Evolutionary conservation across 2,797 vertebrate genomes (phyloP).

Genomic region (Phrynocephalus guinanensis): DNA sequence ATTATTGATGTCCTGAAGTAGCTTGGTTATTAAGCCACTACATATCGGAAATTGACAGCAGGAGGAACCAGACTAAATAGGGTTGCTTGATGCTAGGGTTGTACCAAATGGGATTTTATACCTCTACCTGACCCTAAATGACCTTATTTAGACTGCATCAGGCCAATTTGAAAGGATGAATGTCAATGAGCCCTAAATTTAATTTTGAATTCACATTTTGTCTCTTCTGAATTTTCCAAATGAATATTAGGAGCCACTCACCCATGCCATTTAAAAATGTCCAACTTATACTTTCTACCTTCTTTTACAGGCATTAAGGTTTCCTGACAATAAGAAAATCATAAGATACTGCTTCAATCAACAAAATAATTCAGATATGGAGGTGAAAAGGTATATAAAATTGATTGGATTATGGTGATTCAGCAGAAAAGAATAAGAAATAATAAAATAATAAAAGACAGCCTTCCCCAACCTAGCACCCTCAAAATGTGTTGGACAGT

Average conservation of each 20-base stretch:
- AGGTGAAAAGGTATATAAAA: constrained; percentile 6
- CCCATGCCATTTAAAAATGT: not conserved
- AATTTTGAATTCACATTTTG: not conserved
- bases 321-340: not conserved
- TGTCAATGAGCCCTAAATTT: not conserved
- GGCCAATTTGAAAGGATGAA: no score
- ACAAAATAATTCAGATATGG: not conserved
- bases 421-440: not conserved
- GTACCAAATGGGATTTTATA: no score
- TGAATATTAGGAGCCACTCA: not conserved
- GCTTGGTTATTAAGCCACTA: no score
- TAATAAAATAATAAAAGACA: not conserved
- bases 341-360: not conserved
- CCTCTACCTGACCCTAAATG: no score
- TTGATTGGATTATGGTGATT: not conserved
- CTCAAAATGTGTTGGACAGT: no score
- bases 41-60: no score
- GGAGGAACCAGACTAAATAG: no score
- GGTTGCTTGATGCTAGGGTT: no score
- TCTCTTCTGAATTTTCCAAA: not conserved
- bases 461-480: not conserved
- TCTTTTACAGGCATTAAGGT: constrained; percentile 6
- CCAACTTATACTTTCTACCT: not conserved
- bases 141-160: no score
- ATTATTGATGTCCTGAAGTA: no score